Conservation (phyloP, 2,113 vertebrate genomes). For the Sorex fumeus region DNA sequence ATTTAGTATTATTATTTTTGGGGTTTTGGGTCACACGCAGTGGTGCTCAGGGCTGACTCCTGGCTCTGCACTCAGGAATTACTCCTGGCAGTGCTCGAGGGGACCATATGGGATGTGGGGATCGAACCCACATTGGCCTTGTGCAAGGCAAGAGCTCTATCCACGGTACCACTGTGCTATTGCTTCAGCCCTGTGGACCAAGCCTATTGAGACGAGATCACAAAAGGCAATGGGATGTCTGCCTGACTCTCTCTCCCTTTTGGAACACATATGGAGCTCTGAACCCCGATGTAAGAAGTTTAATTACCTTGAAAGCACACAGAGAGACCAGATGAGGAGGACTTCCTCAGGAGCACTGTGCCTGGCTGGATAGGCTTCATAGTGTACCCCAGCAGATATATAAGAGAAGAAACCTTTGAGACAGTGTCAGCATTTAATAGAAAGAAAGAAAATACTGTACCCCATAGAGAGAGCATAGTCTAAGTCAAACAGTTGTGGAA, state of each 20-base stretch:
- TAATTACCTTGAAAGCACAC: background rate
- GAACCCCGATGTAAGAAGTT: background rate
- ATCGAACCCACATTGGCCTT: no score
- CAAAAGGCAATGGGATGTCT: background rate
- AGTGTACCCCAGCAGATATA: background rate
- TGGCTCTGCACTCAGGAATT: no score
- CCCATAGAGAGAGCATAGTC: background rate
- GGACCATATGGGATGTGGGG: no score
- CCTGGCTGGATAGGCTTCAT: no score
- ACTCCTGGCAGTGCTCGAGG: no score
- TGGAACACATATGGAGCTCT: background rate
- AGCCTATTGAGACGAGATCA: background rate
- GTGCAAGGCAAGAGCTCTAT: no score
- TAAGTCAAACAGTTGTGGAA: background rate
- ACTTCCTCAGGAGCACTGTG: no score
- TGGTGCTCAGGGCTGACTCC: no score
- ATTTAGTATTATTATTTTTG: no score
- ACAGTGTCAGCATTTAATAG: background rate
- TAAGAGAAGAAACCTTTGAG: background rate
- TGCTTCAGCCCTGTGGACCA: no score
- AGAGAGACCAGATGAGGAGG: background rate
- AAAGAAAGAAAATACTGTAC: conserved; percentile 1
- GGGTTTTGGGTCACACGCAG: no score
- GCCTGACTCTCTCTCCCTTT: background rate
- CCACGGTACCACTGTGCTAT: no score